Evolutionary conservation across 2,113 vertebrate species (phyloP).

Genomic region (Gavia stellata): DNA sequence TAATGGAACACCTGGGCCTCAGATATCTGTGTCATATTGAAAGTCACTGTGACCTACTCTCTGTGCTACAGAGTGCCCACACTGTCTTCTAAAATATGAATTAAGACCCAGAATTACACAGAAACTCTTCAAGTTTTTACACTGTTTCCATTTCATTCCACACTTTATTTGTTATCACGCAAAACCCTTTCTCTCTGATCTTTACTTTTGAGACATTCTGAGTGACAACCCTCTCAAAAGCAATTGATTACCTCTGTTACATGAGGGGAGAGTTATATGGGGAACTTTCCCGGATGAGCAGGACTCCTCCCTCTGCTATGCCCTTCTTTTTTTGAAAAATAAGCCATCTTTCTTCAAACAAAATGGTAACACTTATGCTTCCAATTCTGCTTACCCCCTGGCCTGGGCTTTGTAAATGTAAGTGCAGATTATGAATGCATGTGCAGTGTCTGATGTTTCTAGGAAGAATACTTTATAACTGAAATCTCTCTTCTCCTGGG

Average conservation of each 20-base stretch:
- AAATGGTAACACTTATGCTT: neutral
- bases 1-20: neutral
- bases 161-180: neutral
- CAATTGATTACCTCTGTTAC: neutral
- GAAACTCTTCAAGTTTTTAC: neutral
- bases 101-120: neutral
- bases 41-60: neutral
- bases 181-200: neutral
- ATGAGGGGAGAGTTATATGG: neutral
- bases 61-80: neutral
- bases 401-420: conserved; percentile 48
- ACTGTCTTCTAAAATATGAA: neutral
- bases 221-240: neutral
- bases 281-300: neutral
- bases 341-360: neutral
- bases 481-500: conserved; percentile 72
- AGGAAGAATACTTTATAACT: conserved; percentile 67
- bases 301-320: neutral
- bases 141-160: neutral
- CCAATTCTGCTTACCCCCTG: conserved; percentile 22
- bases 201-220: neutral
- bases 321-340: neutral
- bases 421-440: conserved; percentile 60
- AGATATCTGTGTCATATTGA: neutral
- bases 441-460: conserved; percentile 44